Conservation (phyloP, 2,888 invertebrate species). For the Encarsia formosa region DNA sequence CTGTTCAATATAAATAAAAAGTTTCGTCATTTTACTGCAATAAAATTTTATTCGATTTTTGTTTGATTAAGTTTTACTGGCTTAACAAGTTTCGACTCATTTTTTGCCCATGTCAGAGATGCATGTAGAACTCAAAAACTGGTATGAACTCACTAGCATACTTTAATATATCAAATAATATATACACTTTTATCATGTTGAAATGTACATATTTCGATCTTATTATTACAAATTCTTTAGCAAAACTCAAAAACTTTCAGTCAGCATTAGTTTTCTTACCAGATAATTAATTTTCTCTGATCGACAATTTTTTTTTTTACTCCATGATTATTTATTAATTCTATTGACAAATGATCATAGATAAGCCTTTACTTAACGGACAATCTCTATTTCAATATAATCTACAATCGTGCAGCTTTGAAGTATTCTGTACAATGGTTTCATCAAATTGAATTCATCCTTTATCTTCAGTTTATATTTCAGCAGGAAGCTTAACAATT, state of each 20-base stretch:
- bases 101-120: constrained; percentile 31
- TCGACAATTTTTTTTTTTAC: no score
- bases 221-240: constrained; percentile 33
- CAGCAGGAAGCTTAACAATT: no score
- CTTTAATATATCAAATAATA: constrained; percentile 29
- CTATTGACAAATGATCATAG: no score
- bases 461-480: no score
- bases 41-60: constrained; percentile 31
- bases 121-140: constrained; percentile 21
- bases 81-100: constrained; percentile 29
- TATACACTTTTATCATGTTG: constrained; percentile 26
- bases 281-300: no score
- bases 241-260: constrained; percentile 34
- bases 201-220: constrained; percentile 33
- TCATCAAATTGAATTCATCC: no score
- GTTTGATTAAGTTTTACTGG: constrained; percentile 5
- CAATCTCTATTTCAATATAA: no score
- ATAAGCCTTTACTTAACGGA: no score
- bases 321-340: no score
- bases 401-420: no score
- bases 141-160: constrained; percentile 27
- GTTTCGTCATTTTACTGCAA: constrained; percentile 39
- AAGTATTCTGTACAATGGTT: no score
- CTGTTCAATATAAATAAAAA: constrained; percentile 43
- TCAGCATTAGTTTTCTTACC: constrained; percentile 26